Conservation (phyloP, 2,113 vertebrate species). For the Orthonyx spaldingii region DNA sequence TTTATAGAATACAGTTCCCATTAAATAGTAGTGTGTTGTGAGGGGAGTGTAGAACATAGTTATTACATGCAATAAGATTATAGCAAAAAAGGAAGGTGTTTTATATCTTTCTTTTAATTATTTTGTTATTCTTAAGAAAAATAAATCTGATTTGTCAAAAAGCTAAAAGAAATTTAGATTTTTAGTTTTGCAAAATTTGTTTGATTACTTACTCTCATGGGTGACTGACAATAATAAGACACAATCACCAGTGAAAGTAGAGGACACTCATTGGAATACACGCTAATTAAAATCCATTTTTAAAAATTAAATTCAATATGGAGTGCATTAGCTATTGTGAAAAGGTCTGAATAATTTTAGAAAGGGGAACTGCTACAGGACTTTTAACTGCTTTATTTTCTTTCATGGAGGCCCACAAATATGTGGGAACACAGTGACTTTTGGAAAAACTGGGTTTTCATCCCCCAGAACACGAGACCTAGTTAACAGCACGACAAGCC, state of each 20-base stretch:
- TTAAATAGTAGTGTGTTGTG: not conserved
- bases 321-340: not conserved
- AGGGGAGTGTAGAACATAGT: not conserved
- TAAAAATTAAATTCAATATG: not conserved
- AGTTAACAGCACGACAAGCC: not conserved
- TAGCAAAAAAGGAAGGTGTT: not conserved
- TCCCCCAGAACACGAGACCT: not conserved
- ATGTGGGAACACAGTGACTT: not conserved
- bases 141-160: not conserved
- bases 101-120: not conserved
- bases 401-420: not conserved
- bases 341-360: not conserved
- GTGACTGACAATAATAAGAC: not conserved
- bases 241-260: not conserved
- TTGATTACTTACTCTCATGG: not conserved
- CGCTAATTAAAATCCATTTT: not conserved
- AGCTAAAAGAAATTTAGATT: not conserved
- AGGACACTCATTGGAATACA: not conserved
- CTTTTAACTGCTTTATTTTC: not conserved
- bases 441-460: constrained; percentile 6
- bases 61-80: not conserved
- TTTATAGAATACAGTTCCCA: not conserved
- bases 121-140: not conserved
- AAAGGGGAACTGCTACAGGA: not conserved
- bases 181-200: not conserved